Evolutionary conservation across 2,113 vertebrate species (phyloP).

Genomic region (Archocentrus centrarchus): DNA sequence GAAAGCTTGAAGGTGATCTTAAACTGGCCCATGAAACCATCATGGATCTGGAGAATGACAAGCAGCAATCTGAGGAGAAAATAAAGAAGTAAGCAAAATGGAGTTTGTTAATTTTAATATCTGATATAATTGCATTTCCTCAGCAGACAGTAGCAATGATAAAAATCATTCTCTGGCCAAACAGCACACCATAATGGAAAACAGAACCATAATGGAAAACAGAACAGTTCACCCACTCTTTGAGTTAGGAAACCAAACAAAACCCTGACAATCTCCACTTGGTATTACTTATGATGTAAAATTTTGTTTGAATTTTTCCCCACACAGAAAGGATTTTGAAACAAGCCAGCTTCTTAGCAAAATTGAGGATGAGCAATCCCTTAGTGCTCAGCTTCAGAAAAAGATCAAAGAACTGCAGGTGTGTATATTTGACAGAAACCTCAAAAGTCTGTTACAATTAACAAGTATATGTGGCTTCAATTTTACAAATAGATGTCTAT

Average conservation of each 20-base stretch:
- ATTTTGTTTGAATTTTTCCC: background rate
- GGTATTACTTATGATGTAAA: background rate
- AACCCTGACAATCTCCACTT: too few species aligned
- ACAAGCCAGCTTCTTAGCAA: constrained; percentile 84
- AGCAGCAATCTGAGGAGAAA: constrained; percentile 77
- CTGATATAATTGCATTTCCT: background rate
- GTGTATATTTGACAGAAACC: background rate
- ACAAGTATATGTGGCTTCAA: background rate
- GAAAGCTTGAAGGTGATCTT: constrained; percentile 78
- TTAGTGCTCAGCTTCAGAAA: constrained; percentile 85
- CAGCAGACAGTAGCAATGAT: background rate
- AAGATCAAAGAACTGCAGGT: constrained; percentile 90
- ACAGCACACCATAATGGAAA: background rate
- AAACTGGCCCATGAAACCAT: constrained; percentile 77
- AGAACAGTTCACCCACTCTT: too few species aligned
- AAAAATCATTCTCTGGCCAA: background rate
- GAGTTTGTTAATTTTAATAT: background rate
- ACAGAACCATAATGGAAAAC: too few species aligned
- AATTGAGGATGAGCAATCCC: constrained; percentile 86
- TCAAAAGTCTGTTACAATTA: background rate
- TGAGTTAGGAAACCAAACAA: too few species aligned
- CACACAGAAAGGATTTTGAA: constrained; percentile 88
- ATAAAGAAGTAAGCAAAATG: constrained; percentile 74
- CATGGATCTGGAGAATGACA: constrained; percentile 81
- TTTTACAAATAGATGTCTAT: background rate